Percentiles rank a stretch among this genome's conserved stretches.
These are phyloP conservation scores for Acrocyrtus sp. DNA, from an alignment of 2,888 invertebrate genomes.

Conservation along the genomic window DNA sequence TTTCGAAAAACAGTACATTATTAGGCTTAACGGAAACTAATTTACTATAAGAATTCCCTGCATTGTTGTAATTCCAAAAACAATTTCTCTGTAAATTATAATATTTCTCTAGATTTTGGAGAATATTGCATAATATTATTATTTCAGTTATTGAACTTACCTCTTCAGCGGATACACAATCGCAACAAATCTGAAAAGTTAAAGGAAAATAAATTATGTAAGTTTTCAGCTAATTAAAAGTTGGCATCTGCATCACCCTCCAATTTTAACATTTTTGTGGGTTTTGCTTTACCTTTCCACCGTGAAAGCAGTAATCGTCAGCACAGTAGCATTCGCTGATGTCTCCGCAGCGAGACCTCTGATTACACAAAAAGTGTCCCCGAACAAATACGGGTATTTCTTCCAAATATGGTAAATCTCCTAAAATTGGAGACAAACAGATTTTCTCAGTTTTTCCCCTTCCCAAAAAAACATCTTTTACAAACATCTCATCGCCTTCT, in stretches of 20 bases:
- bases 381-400: constrained; percentile 78
- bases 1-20: too few relatives aligned
- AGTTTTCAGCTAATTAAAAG: neutral
- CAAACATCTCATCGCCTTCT: too few relatives aligned
- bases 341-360: constrained; percentile 85
- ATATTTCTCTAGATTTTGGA: too few relatives aligned
- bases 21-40: too few relatives aligned
- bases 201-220: constrained; percentile 4
- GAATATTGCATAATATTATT: too few relatives aligned
- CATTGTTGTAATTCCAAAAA: too few relatives aligned
- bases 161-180: constrained; percentile 56
- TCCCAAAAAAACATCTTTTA: too few relatives aligned
- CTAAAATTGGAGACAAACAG: too few relatives aligned
- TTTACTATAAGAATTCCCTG: too few relatives aligned
- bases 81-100: too few relatives aligned
- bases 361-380: constrained; percentile 80
- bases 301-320: constrained; percentile 85
- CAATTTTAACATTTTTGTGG: neutral
- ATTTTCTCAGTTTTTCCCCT: too few relatives aligned
- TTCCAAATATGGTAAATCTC: constrained; percentile 71
- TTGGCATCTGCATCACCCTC: too few relatives aligned
- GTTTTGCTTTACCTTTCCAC: constrained; percentile 80
- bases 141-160: constrained; percentile 30
- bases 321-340: constrained; percentile 85
- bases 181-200: constrained; percentile 46